phyloP scores from a whole-genome alignment of 2,797 vertebrate genomes.

The Lycodopsis pacificus region DNA sequence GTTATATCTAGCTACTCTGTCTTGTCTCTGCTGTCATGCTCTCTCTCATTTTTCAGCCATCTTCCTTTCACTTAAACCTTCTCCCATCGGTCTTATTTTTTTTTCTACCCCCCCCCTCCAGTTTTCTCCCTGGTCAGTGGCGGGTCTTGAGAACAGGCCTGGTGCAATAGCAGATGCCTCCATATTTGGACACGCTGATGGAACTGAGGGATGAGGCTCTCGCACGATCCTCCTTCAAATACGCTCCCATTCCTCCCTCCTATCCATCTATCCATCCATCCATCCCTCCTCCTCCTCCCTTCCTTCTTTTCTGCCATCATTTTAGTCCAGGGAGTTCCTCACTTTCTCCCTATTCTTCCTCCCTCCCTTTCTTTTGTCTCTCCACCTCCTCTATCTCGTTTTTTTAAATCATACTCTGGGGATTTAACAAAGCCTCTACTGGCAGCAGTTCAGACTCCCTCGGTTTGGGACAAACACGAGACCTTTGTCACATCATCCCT shows the following conservation, averaged over 20 bases:
- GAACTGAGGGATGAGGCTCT: slow-evolving; percentile 73
- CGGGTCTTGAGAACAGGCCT: slow-evolving; percentile 74
- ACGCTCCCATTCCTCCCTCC: slow-evolving; percentile 61
- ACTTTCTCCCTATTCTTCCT: slow-evolving; percentile 1
- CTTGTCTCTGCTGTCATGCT: slow-evolving; percentile 24
- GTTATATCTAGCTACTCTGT: slow-evolving; percentile 20
- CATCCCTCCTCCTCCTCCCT: slow-evolving; percentile 12
- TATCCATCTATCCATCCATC: slow-evolving; percentile 43
- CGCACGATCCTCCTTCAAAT: slow-evolving; percentile 70
- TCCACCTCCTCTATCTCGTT: slow-evolving; percentile 15
- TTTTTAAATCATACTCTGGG: slow-evolving; percentile 19
- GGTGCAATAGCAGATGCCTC: slow-evolving; percentile 80
- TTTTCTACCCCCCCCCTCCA: slow-evolving; percentile 11
- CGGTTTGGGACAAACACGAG: slow-evolving; percentile 21
- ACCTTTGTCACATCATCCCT: slow-evolving; percentile 18
- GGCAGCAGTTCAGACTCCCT: slow-evolving; percentile 14
- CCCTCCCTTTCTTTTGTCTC: slow-evolving; percentile 1
- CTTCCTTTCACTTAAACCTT: slow-evolving; percentile 45
- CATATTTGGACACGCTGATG: slow-evolving; percentile 86
- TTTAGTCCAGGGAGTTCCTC: slow-evolving; percentile 53
- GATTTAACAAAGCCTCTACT: slow-evolving; percentile 18
- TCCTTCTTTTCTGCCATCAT: slow-evolving; percentile 54
- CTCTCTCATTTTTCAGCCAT: slow-evolving; percentile 30
- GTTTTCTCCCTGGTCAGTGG: slow-evolving; percentile 61
- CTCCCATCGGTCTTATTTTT: slow-evolving; percentile 40